phyloP scores from a whole-genome alignment of 37 sponge, comb jelly and placozoan genomes.

The Dysidea cf. avara region DNA sequence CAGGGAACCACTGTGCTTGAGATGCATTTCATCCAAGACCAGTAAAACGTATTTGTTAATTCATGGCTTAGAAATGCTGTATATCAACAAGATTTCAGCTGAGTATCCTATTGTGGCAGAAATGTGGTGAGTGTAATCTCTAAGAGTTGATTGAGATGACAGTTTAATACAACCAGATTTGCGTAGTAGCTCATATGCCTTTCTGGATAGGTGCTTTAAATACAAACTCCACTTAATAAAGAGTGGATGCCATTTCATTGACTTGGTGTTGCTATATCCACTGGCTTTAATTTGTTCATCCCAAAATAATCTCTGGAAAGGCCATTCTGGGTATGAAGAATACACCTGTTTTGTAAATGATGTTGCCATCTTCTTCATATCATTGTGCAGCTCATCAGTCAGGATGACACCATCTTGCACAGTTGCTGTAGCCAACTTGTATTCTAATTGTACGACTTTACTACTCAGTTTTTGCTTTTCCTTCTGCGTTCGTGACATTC shows the following conservation, averaged over 20 bases:
- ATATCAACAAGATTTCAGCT: no score
- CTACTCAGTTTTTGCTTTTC: conserved; percentile 1
- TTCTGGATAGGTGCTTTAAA: conserved; percentile 26
- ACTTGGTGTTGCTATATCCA: not conserved
- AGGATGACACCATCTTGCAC: not conserved
- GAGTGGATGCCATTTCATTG: conserved; percentile 47
- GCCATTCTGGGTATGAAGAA: not conserved
- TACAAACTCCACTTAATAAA: conserved; percentile 50
- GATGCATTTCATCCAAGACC: conserved; percentile 39
- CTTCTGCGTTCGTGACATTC: not conserved
- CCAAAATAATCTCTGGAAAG: conserved; percentile 36
- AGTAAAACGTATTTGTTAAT: conserved; percentile 35
- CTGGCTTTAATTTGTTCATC: conserved; percentile 30
- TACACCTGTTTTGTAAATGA: not conserved
- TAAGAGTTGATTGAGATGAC: conserved; percentile 44
- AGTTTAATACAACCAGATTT: conserved; percentile 26
- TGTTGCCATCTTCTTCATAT: conserved; percentile 4
- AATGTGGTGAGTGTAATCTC: conserved; percentile 40
- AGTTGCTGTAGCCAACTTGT: not conserved
- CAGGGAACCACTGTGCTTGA: conserved; percentile 21
- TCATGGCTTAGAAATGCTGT: not conserved
- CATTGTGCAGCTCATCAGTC: conserved; percentile 17
- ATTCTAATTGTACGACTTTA: conserved; percentile 3
- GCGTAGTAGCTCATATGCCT: conserved; percentile 32
- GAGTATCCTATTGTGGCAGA: conserved; percentile 27